Base-by-base conservation (phyloP, 2,888 invertebrate species). In the Endomychus coccineus region DNA sequence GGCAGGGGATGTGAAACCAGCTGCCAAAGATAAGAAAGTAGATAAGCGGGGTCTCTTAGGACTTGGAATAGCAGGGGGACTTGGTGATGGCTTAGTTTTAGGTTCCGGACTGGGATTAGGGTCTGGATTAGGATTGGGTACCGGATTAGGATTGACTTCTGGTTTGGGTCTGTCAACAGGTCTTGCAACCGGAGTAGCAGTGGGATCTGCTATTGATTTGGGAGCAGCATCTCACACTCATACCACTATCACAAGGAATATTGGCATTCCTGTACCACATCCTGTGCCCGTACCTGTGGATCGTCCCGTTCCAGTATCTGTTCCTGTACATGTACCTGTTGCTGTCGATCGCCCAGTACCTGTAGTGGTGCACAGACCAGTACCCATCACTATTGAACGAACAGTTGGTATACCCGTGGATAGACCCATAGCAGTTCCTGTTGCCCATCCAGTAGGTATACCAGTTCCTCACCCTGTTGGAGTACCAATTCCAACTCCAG, bases 361-460 rank as follows among this genome's bases (percentile, higher is more conserved):
- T 17, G 55, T 58, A 4, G 65, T 66, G 38, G 73, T 74, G 2
- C 69, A 69, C 1, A 67, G 67, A 3, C 73, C 74, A 1, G 48
- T 51, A 23, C 50, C 55, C 1, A 69, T 72, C 1, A 58, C 70
- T 1, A 69, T 73, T 1, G 71, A 72, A 42, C 62, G 70, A 36
- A 70, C 71, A 2, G 68, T 73, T 16, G 67, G 72, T 2, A 69
- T 71, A 16, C 73, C 71, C 1, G 70, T 75, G 5, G 67, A 74
- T 6, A 70, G 75, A 41, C 73, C 74, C 1, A 71, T 74, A 1
- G 71, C 57, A n/a, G 56, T 61, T 3, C 49, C 54, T 12, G 57
- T 61, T 17, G 56, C 56, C 10, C 55, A 56, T 25, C 49, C 51
- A 4, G 48, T 48, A 27, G 50, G 56, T 3, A 49, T 57, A 24